These are phyloP conservation scores for Bombylius discolor DNA, from an alignment of 2,888 invertebrate genomes.

Conservation along the genomic window DNA sequence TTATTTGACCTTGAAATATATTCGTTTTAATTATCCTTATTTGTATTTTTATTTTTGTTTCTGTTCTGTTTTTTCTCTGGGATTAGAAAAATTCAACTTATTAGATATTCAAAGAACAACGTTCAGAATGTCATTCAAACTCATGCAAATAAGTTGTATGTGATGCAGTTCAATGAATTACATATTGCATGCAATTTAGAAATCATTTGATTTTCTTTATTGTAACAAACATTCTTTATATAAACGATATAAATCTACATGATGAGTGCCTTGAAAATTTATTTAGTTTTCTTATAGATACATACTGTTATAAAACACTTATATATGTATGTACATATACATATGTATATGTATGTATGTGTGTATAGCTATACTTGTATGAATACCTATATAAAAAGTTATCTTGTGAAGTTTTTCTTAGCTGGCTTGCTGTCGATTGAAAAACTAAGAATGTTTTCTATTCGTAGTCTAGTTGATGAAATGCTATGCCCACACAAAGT, in stretches of 20 bases:
- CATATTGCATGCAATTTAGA: neutral
- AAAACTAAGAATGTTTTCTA: constrained; percentile 7
- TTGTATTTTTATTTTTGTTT: too few relatives aligned
- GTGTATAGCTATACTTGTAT: too few relatives aligned
- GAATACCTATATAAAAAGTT: too few relatives aligned
- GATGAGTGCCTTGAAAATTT: neutral
- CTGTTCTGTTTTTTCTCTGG: too few relatives aligned
- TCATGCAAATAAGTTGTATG: neutral
- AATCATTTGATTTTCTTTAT: neutral
- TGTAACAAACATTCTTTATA: neutral
- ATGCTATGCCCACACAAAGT: constrained; percentile 9
- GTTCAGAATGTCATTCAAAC: neutral
- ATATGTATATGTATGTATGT: too few relatives aligned
- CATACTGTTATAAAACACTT: too few relatives aligned
- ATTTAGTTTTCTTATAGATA: too few relatives aligned
- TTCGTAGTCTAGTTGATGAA: constrained; percentile 5
- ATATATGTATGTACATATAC: too few relatives aligned
- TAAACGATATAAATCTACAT: neutral
- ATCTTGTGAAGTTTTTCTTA: neutral
- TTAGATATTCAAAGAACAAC: neutral
- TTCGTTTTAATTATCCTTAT: neutral
- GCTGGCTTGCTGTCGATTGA: constrained; percentile 1
- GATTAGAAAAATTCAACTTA: neutral
- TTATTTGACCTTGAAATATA: neutral
- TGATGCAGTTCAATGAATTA: neutral